Evolutionary conservation across 2,797 vertebrate genomes (phyloP), one percentile per base, ranked within the genome.

Genomic region (Oryzias dopingdopingensis): DNA sequence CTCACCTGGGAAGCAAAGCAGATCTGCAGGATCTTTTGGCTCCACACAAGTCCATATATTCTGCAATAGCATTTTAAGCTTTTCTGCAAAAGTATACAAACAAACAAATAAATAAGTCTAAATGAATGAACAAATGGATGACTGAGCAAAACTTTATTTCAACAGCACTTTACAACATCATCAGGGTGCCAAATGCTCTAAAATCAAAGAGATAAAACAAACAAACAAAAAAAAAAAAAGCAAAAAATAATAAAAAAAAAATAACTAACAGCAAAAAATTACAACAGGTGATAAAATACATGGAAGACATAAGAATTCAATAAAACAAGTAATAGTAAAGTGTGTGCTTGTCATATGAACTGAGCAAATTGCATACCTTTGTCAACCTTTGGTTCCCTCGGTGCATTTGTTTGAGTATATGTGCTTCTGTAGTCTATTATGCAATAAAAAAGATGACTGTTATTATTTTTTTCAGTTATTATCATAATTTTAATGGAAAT

Each of bases 31-130:
- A 1, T 85, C 75, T 4, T 81, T 89, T 15, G 88, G 91, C 52
- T 95, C 93, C 52, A 99, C 87, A 74, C 96, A 98, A 37, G 86
- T 82, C 97, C 96, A 97, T 52, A 98, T 87, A 60, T 94, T 90
- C 62, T 94, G 86, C 14, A 99, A 76, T 10, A 98, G 90, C 10
- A 88, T 70, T 45, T 91, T 93, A 24, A 98, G 71, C 88, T 93
- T 95, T 74, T 88, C 96, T 99, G 81, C 49, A 79, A 77, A 72
- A 37, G 32, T 12, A 37, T 10, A 62, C 3, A 81, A 4, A 57
- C 4, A 55, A 43, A 0, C 3, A 0, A 44, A 7, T 32, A 6
- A 37, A 14, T 29, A 29, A 6, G 26, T 22, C 20, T 3, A 22
- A 29, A 6, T 29, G 26, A 29, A 6, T 29, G 26, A 26, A 4